Percentiles rank a stretch among this genome's conserved stretches.
phyloP scores from a whole-genome alignment of 2,113 vertebrate genomes.

The Synchiropus splendidus region DNA sequence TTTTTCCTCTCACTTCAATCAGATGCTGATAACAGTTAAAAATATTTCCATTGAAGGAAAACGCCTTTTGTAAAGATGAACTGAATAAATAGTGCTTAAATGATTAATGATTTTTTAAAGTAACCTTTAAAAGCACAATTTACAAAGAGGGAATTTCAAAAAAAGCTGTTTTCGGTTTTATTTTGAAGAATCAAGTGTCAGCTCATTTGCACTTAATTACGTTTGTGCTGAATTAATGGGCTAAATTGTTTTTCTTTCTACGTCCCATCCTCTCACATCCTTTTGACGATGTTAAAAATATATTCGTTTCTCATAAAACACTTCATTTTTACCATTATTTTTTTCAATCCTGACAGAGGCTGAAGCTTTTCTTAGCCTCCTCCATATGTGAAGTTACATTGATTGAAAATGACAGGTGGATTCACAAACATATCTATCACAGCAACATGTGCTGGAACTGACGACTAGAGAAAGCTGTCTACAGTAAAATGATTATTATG shows the following conservation, averaged over 20 bases:
- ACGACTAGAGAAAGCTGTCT: no score
- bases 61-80: constrained; percentile 56
- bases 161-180: constrained; percentile 39
- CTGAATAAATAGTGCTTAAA: constrained; percentile 48
- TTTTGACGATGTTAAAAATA: constrained; percentile 56
- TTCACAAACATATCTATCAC: constrained; percentile 43
- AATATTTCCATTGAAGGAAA: constrained; percentile 51
- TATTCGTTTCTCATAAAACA: constrained; percentile 41
- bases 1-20: constrained; percentile 53
- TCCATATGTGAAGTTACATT: constrained; percentile 57
- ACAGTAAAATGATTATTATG: no score
- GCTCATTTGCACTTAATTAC: constrained; percentile 62
- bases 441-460: constrained; percentile 42
- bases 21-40: constrained; percentile 45
- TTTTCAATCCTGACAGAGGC: constrained; percentile 40
- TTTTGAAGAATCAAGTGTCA: constrained; percentile 40
- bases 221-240: constrained; percentile 47
- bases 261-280: constrained; percentile 37
- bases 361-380: constrained; percentile 14
- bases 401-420: constrained; percentile 66
- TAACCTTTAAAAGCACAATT: constrained; percentile 26
- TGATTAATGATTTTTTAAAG: constrained; percentile 37
- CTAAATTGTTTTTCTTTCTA: constrained; percentile 28
- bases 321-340: constrained; percentile 50
- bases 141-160: constrained; percentile 47